phyloP scores from a whole-genome alignment of 2,888 invertebrate genomes.

The Drosophila koepferae region DNA sequence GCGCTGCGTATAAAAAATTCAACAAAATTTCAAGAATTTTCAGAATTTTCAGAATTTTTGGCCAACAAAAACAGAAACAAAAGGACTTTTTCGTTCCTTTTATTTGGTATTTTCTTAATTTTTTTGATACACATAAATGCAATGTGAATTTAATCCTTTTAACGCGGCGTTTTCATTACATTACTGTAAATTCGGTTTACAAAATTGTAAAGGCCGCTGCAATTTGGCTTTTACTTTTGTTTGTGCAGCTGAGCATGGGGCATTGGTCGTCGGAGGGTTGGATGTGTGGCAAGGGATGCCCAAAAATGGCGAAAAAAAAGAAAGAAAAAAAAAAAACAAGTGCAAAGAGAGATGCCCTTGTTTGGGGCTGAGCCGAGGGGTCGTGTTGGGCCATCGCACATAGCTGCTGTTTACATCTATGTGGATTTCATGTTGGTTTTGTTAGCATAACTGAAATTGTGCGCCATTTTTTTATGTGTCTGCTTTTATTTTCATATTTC shows the following conservation, averaged over 20 bases:
- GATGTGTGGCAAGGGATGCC: neutral
- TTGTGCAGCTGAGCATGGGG: conserved; percentile 16
- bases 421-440: conserved; percentile 60
- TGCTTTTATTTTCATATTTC: conserved; percentile 46
- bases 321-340: neutral
- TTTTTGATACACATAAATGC: conserved; percentile 52
- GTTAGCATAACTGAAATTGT: conserved; percentile 68
- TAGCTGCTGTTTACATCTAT: conserved; percentile 60
- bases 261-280: neutral
- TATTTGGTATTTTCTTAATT: conserved; percentile 1
- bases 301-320: conserved; percentile 17
- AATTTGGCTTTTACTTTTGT: conserved; percentile 58
- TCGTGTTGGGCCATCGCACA: conserved; percentile 17
- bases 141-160: conserved; percentile 78
- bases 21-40: conserved; percentile 44
- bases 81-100: neutral
- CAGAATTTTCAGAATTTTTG: conserved; percentile 4
- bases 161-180: conserved; percentile 79
- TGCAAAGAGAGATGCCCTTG: conserved; percentile 33
- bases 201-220: conserved; percentile 62
- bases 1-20: conserved; percentile 72
- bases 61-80: neutral
- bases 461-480: conserved; percentile 52
- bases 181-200: conserved; percentile 70
- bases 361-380: neutral